Evolutionary conservation across 2,888 invertebrate genomes (phyloP), one percentile per base, ranked within the genome.

Genomic region (Argyresthia goedartella): DNA sequence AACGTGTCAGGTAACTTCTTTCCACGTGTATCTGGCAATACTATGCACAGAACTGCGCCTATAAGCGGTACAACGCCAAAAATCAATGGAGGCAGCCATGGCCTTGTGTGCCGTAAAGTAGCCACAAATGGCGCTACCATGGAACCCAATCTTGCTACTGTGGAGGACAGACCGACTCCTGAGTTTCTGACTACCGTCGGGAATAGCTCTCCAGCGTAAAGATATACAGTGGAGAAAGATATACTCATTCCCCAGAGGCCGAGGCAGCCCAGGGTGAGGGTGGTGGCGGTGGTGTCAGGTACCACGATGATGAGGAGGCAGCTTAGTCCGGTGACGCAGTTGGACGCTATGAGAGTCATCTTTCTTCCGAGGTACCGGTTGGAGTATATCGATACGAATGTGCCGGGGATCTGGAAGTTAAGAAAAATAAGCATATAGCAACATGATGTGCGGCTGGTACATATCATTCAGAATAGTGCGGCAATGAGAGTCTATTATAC

Each of bases 161-260:
- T 94, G 0, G 96, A 96, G 34, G 95, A 92, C 3, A 93, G 85
- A 0, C 97, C 97, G 53, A 97, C 91, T 0, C 95, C 96, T 43
- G 93, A 91, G 66, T 96, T 96, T 35, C 97, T 88, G 0, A 96
- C 92, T 1, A 95, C 93, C 0, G 97, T 97, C 0, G 97, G 97
- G 71, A 95, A 96, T 11, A 96, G 73, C 76, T 97, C 97, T 0
- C 95, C 95, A 0, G 94, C 93, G 72, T 93, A 97, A 13, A 97
- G 88, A 71, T 96, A 97, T 4, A 93, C 93, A 1, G 94, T 93
- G 1, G 95, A 93, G 69, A 96, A 97, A 1, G 93, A 90, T 44
- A 95, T 90, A 13, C 94, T 93, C 74, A 94, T 91, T 10, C 95
- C 94, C 66, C 94, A 92, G 56, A 96, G 91, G 0, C 93, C 95